phyloP scores from a whole-genome alignment of 2,797 vertebrate species.

The Pseudotriccus pelzelni region DNA sequence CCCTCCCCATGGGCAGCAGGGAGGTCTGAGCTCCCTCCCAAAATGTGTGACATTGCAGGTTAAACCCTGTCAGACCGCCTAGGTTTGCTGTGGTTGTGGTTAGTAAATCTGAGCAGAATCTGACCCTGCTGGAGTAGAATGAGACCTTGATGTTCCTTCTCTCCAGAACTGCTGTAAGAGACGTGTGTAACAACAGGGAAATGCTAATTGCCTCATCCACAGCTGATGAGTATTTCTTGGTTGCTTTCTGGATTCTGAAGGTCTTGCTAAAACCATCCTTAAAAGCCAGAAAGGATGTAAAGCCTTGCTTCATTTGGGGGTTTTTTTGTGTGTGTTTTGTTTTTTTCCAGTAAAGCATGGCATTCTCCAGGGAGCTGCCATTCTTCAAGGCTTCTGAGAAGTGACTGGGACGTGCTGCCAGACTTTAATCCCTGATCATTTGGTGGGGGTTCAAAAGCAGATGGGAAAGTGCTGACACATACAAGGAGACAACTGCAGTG shows the following conservation, averaged over 20 bases:
- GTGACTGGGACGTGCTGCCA: neutral
- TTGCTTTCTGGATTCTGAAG: neutral
- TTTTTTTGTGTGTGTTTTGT: neutral
- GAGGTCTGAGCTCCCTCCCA: neutral
- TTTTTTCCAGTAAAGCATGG: neutral
- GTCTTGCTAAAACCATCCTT: neutral
- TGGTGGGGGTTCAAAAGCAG: neutral
- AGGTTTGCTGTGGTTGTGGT: neutral
- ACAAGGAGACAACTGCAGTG: neutral
- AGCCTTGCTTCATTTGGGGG: neutral
- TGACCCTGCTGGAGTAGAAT: neutral
- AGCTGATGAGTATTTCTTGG: neutral
- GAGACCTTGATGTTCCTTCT: neutral
- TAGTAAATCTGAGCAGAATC: neutral
- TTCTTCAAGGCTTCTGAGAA: neutral
- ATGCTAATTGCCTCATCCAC: neutral
- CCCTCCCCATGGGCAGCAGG: neutral
- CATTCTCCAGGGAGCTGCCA: neutral
- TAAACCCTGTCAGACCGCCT: neutral
- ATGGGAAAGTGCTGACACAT: slow-evolving; percentile 9
- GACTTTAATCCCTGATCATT: neutral
- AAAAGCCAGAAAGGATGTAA: neutral
- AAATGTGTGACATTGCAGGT: neutral
- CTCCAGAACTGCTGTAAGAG: neutral
- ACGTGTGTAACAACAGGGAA: rapidly evolving